Evolutionary conservation across 92 coral and sea anemone species (phyloP).

Genomic region (Actinernus sp.): DNA sequence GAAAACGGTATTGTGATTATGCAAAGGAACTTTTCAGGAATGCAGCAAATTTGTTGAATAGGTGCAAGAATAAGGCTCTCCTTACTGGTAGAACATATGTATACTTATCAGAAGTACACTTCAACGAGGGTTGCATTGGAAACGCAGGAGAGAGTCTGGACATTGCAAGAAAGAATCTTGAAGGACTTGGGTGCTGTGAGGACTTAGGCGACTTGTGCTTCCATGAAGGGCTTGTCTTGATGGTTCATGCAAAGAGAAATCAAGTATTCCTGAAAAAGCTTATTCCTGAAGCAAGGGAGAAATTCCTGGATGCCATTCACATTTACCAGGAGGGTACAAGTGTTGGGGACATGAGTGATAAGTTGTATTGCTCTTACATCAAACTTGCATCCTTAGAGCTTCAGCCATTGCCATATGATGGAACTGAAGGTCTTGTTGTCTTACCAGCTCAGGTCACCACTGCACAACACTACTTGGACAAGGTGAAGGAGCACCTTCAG

Average conservation of each 20-base stretch:
- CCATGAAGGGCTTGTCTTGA: conserved; percentile 82
- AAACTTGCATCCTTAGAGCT: conserved; percentile 69
- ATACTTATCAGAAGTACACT: conserved; percentile 86
- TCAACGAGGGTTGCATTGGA: conserved; percentile 81
- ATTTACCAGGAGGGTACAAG: conserved; percentile 59
- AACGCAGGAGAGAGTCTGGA: conserved; percentile 94
- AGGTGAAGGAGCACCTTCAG: conserved; percentile 36
- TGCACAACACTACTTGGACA: conserved; percentile 43
- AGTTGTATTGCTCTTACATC: conserved; percentile 63
- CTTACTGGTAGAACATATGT: conserved; percentile 85
- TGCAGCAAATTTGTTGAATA: conserved; percentile 77
- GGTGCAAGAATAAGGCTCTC: conserved; percentile 83
- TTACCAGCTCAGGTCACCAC: conserved; percentile 15
- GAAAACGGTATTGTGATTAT: conserved; percentile 64
- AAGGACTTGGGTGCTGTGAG: conserved; percentile 74
- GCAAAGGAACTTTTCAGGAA: conserved; percentile 84
- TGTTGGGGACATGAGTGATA: conserved; percentile 55
- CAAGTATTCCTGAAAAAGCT: conserved; percentile 71
- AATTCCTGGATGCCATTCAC: conserved; percentile 79
- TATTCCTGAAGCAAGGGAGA: conserved; percentile 76
- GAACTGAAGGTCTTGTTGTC: conserved; percentile 17
- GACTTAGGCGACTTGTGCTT: conserved; percentile 89
- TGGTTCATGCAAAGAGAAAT: conserved; percentile 82
- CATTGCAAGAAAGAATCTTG: conserved; percentile 84
- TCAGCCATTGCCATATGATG: conserved; percentile 32